Evolutionary conservation across 2,888 invertebrate species (phyloP), one percentile per base, ranked within the genome.

Genomic region (Cerastoderma edule): DNA sequence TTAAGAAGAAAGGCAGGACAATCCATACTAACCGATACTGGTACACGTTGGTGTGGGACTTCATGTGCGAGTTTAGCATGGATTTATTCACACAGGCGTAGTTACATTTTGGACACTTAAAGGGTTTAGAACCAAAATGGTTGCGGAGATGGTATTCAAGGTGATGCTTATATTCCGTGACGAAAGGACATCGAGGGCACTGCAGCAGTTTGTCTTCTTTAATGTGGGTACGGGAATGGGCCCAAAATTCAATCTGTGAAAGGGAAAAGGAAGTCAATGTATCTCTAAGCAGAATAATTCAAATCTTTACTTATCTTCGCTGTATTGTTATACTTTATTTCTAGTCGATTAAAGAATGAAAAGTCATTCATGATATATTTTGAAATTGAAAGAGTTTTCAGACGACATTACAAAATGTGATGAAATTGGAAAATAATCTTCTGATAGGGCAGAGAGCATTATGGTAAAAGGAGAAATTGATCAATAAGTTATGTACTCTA

Each of bases 151-250:
- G 99, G 90, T 99, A 99, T 92, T 99, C 99, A 75, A 99, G 93
- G 88, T 99, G 99, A 92, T 99, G 99, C 90, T 99, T 99, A 94
- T 98, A 97, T 92, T 99, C 99, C 0, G 99, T 99, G 3, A 99
- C 98, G 90, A 99, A 99, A 0, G 97, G 97, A 91, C 99, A 99
- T 89, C 96, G 95, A 4, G 96, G 96, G 90, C 99, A 99, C 77
- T 95, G 95, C 33, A 99, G 94, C 86, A 97, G 95, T 91, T 98
- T 98, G 87, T 99, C 99, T 0, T 95, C 95, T 88, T 97, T 97
- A 89, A 99, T 99, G 93, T 99, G 99, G 13, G 91, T 91, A 70
- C 96, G 95, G 30, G 95, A 95, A 92, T 99, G 99, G 50, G 96
- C 95, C 99, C 99, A 99, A 91, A 97, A 98, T 71, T 97, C 97